Evolutionary conservation across 2,797 vertebrate species (phyloP), one percentile per base, ranked within the genome.

Genomic region (Mus spretus): DNA sequence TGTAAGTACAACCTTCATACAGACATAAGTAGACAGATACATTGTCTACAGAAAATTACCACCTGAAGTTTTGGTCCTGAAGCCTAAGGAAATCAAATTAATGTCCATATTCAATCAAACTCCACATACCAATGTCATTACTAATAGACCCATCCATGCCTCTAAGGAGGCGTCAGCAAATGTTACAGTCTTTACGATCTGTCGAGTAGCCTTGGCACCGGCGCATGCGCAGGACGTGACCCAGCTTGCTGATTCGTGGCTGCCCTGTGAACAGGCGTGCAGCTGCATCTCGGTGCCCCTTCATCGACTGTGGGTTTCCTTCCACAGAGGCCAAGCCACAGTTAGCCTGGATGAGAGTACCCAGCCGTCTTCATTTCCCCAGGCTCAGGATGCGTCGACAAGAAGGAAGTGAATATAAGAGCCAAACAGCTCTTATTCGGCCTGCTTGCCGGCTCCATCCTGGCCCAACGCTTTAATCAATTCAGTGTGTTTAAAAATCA

Each of bases 351-450:
- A 78, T 57, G 37, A 92, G 87, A 90, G 61, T 44, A 88, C 40
- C 44, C 40, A 13, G 50, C 31, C 65, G 34, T 74, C 65, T 77
- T 88, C 81, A 86, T 94, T 85, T 96, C 90, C 95, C 96, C 74
- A 97, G 93, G 91, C 96, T 90, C 81, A 80, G 2, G 5, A 15
- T 65, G 37, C n/a, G n/a, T 22, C 63, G 79, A 47, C 50, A 17
- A 80, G 55, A 82, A 93, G 50, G 94, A 96, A 96, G 96, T 91
- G 77, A 87, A 93, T 55, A n/a, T 4, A 94, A 90, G 88, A 90
- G 65, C 65, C 92, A 89, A 89, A 17, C 40, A 53, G 26, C 53
- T 96, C 57, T 79, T 93, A 84, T 61, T 89, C 65, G 89, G 89
- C 89, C n/a, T n/a, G 31, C 59, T 96, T 34, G 31, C 50, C 59